Evolutionary conservation across 2,888 invertebrate species (phyloP).

Genomic region (Heliconius sara): DNA sequence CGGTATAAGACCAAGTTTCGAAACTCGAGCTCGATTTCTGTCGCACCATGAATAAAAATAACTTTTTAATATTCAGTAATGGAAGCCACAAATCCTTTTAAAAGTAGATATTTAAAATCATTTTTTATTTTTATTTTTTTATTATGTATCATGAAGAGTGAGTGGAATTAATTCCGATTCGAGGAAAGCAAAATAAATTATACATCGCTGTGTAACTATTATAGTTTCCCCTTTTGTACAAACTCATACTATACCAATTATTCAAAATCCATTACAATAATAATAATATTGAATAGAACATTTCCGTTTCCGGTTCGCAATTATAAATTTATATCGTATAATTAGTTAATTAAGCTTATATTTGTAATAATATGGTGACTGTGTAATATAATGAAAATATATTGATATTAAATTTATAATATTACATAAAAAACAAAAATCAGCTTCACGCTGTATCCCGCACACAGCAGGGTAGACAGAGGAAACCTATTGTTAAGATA

Average conservation of each 20-base stretch:
- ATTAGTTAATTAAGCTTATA: neutral
- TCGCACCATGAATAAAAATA: constrained; percentile 13
- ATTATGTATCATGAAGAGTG: too few species aligned
- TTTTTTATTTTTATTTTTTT: too few species aligned
- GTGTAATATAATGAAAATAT: neutral
- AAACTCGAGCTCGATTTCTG: neutral
- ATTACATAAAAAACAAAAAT: too few species aligned
- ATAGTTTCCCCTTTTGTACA: neutral
- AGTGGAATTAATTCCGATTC: too few species aligned
- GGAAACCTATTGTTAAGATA: too few species aligned
- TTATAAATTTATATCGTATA: neutral
- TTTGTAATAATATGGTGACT: neutral
- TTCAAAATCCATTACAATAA: neutral
- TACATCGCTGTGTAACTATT: too few species aligned
- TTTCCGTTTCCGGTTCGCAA: neutral
- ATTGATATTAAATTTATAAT: neutral
- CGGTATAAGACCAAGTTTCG: neutral
- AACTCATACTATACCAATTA: neutral
- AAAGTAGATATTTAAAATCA: neutral
- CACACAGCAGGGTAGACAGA: too few species aligned
- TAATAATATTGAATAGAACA: neutral
- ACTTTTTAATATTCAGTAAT: constrained; percentile 23
- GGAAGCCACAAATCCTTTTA: constrained; percentile 26
- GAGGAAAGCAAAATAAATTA: too few species aligned
- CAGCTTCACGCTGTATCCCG: too few species aligned